Evolutionary conservation across 2,113 vertebrate species (phyloP).

Genomic region (Ophiodon elongatus): DNA sequence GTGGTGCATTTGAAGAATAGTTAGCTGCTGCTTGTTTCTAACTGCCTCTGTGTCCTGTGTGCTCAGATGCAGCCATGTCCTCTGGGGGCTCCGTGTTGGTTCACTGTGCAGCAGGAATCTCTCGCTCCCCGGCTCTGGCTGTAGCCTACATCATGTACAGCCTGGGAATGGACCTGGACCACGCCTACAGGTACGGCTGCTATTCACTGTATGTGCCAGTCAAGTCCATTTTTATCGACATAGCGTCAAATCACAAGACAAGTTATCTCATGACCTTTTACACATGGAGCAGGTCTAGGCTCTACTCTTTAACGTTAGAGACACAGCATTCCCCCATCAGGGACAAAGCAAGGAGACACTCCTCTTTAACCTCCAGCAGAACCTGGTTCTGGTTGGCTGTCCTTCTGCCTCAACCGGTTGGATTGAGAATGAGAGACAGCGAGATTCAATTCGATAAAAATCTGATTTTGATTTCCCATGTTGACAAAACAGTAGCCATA

Average conservation of each 20-base stretch:
- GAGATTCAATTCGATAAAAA: not conserved
- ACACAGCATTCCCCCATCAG: too few species aligned
- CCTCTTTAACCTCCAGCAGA: too few species aligned
- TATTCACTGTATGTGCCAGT: not conserved
- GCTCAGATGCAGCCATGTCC: constrained; percentile 81
- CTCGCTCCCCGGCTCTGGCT: constrained; percentile 86
- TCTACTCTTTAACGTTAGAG: too few species aligned
- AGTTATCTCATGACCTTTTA: too few species aligned
- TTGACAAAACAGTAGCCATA: too few species aligned
- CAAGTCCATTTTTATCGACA: too few species aligned
- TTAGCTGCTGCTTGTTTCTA: not conserved
- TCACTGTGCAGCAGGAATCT: constrained; percentile 88
- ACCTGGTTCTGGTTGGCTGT: too few species aligned
- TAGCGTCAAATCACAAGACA: too few species aligned
- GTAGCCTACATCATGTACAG: constrained; percentile 88
- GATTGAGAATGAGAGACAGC: too few species aligned
- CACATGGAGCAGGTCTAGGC: too few species aligned
- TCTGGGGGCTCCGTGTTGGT: constrained; percentile 83
- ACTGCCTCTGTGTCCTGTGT: not conserved
- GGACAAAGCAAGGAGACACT: too few species aligned
- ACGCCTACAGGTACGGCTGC: constrained; percentile 83
- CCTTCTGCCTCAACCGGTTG: too few species aligned
- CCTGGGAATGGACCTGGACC: constrained; percentile 84
- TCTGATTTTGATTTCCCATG: not conserved
- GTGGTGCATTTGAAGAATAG: not conserved